phyloP scores from a whole-genome alignment of 2,797 vertebrate species.

The Nasua narica region DNA sequence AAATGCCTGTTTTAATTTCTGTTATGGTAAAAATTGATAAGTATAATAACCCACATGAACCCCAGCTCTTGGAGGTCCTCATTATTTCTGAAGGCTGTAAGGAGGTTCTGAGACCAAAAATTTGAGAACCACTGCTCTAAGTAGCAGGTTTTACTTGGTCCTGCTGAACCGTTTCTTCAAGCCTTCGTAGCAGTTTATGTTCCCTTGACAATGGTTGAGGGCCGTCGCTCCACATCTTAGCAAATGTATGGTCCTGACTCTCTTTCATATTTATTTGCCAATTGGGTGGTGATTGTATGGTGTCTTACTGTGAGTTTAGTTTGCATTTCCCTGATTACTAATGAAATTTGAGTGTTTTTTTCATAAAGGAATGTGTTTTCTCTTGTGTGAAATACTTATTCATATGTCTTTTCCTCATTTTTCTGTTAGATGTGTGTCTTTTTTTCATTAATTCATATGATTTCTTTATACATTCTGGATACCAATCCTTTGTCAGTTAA shows the following conservation, averaged over 20 bases:
- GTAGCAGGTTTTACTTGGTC: neutral
- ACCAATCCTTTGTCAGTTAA: conserved; percentile 11
- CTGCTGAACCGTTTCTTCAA: neutral
- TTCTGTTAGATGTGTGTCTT: conserved; percentile 6
- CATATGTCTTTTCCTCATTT: conserved; percentile 2
- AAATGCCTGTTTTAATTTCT: neutral
- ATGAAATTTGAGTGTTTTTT: neutral
- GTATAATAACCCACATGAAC: neutral
- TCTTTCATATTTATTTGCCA: conserved; percentile 39
- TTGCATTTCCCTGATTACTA: neutral
- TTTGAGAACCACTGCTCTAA: neutral
- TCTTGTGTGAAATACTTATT: conserved; percentile 46
- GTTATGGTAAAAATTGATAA: neutral
- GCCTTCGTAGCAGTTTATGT: neutral
- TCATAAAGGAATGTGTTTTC: neutral
- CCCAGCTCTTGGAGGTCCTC: conserved; percentile 6
- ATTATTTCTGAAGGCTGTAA: neutral
- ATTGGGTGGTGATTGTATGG: neutral
- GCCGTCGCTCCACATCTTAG: neutral
- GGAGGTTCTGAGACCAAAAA: neutral
- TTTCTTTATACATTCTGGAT: conserved; percentile 34
- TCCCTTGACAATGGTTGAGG: neutral
- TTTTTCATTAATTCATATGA: neutral
- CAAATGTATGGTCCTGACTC: neutral
- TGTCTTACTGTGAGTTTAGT: neutral